These are phyloP conservation scores for Aphidius colemani DNA, from an alignment of 2,888 invertebrate species.

Conservation along the genomic window DNA sequence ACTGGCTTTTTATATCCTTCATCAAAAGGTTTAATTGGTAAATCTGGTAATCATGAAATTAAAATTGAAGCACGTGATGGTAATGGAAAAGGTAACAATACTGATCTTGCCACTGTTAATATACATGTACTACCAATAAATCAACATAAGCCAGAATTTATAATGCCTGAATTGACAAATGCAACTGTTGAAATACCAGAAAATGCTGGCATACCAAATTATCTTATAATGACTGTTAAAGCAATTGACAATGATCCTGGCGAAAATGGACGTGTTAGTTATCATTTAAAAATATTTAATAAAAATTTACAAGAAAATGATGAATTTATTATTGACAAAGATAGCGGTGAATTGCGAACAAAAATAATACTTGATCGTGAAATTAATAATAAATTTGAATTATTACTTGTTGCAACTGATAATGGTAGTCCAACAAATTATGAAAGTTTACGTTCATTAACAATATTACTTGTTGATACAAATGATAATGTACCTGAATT, in stretches of 20 bases:
- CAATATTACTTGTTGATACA: conserved; percentile 76
- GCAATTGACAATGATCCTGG: conserved; percentile 83
- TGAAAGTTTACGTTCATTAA: conserved; percentile 76
- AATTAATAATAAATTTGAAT: conserved; percentile 69
- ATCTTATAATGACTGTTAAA: conserved; percentile 78
- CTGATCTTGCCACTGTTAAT: conserved; percentile 73
- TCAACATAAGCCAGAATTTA: conserved; percentile 80
- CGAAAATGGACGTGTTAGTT: conserved; percentile 82
- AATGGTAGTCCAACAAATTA: conserved; percentile 81
- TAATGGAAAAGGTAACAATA: conserved; percentile 69
- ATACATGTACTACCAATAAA: conserved; percentile 81
- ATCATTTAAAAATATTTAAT: conserved; percentile 79
- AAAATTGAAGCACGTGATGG: conserved; percentile 79
- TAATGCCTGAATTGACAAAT: conserved; percentile 76
- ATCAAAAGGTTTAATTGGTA: conserved; percentile 69
- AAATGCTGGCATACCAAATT: conserved; percentile 77
- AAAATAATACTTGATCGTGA: conserved; percentile 82
- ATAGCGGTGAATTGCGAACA: conserved; percentile 80
- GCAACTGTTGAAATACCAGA: conserved; percentile 82
- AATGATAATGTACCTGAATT: conserved; percentile 84
- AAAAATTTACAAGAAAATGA: conserved; percentile 78
- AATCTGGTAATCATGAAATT: conserved; percentile 65
- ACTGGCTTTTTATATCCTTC: conserved; percentile 84
- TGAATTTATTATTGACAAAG: conserved; percentile 79
- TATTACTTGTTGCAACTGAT: conserved; percentile 81